A percentile compares a stretch with the other conserved stretches of the same genome.
These are phyloP conservation scores for Amphilophus citrinellus DNA, from an alignment of 2,113 vertebrate genomes.

Conservation along the genomic window DNA sequence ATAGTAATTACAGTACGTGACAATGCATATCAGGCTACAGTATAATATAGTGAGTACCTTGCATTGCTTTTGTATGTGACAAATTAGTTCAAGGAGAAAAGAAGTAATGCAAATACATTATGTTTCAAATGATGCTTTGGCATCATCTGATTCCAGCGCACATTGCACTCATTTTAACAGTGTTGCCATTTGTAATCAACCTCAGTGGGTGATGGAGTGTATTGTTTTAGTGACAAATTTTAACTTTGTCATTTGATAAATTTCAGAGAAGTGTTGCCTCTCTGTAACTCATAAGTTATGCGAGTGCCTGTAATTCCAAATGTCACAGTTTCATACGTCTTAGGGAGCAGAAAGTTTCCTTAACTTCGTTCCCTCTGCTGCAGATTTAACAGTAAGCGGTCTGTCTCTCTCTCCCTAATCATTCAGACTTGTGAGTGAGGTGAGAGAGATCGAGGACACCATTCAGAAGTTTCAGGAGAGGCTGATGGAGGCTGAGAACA, in stretches of 20 bases:
- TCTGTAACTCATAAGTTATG: neutral
- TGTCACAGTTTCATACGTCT: neutral
- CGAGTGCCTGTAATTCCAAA: neutral
- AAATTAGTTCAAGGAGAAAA: neutral
- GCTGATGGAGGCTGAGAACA: slow-evolving; percentile 87
- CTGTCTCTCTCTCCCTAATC: neutral
- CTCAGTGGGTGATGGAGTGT: neutral
- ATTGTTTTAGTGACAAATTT: neutral
- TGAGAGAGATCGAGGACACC: slow-evolving; percentile 89
- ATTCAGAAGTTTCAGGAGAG: slow-evolving; percentile 87
- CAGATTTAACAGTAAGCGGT: neutral
- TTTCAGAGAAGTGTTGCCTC: neutral
- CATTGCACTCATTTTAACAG: rapidly evolving
- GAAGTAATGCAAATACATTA: neutral
- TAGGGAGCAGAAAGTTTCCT: neutral
- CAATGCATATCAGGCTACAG: neutral
- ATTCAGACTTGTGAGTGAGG: slow-evolving; percentile 88
- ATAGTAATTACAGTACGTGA: neutral
- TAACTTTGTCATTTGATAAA: neutral
- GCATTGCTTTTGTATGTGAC: neutral
- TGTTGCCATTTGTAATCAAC: neutral
- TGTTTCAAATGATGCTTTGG: neutral
- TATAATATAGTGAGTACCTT: rapidly evolving
- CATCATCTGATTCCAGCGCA: neutral
- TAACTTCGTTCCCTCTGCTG: rapidly evolving